Evolutionary conservation across 2,888 invertebrate genomes (phyloP), one percentile per base, ranked within the genome.

Genomic region (Agrotis exclamationis): DNA sequence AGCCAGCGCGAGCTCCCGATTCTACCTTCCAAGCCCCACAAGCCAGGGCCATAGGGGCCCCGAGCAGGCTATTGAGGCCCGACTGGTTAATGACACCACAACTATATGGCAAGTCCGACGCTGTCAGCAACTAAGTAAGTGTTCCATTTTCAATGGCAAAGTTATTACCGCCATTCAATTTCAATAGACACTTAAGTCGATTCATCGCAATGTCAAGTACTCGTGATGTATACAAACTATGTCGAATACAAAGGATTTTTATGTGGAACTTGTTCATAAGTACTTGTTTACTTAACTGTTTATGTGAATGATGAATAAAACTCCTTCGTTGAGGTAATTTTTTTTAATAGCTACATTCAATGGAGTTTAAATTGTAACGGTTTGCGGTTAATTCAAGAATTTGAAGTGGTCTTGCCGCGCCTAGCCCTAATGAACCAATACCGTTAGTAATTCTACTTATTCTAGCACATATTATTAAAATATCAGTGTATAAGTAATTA

Each of bases 171-270:
- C 64, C 64, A 79, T 59, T 59, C 59, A 56, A 65, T 73, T 76
- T 76, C 74, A 79, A 76, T 79, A 33, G 79, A 60, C 44, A 76
- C 65, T 74, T 74, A 59, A 3, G 50, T 64, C 54, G 13, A 47
- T 60, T 79, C 65, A 64, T 73, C 50, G 47, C 16, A 47, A 39
- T 47, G 39, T 73, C 59, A 65, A 79, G 79, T 65, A 60, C 56
- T 57, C 3, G 9, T 45, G 33, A 72, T 44, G 44, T 44, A 22
- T 13, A 53, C 18, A 48, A 62, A 58, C 18, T 59, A 48, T 18
- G 77, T 70, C 50, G 28, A 39, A 63, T 24, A 71, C 57, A 78
- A 63, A 75, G 48, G 7, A 78, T 45, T 71, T 57, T n/a, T 78
- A 74, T 70, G 20, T 45, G n/a, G 33, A 77, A 77, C 54, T 67